Evolutionary conservation across 2,888 invertebrate species (phyloP).

Genomic region (Allophyes oxyacanthae): DNA sequence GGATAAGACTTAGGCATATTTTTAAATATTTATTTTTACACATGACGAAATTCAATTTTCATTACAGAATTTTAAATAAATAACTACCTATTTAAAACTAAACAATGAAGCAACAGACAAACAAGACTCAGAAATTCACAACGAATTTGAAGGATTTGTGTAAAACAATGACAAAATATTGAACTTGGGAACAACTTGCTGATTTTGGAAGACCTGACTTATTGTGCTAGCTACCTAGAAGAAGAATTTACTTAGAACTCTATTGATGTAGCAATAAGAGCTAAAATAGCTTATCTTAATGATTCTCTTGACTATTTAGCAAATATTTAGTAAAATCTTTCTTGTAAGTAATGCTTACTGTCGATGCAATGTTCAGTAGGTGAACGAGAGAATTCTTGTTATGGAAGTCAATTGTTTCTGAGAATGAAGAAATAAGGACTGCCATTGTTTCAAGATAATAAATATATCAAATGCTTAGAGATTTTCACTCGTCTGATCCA

Average conservation of each 20-base stretch:
- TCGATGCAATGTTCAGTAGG: slow-evolving; percentile 2
- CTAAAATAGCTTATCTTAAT: not conserved
- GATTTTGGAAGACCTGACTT: slow-evolving; percentile 8
- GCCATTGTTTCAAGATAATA: too few species aligned
- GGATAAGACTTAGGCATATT: too few species aligned
- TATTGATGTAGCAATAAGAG: not conserved
- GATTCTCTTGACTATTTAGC: not conserved
- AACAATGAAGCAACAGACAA: slow-evolving; percentile 4
- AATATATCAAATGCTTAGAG: too few species aligned
- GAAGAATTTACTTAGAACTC: not conserved
- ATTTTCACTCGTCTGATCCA: too few species aligned
- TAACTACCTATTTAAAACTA: not conserved
- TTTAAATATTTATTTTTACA: too few species aligned
- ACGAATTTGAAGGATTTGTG: slow-evolving; percentile 22
- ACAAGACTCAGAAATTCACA: not conserved
- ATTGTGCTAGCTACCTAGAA: slow-evolving; percentile 12
- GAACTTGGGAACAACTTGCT: slow-evolving; percentile 21
- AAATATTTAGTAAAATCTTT: slow-evolving; percentile 11
- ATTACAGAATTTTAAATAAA: not conserved
- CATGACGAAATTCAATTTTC: too few species aligned
- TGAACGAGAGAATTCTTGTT: too few species aligned
- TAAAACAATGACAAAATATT: slow-evolving; percentile 19
- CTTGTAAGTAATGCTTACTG: not conserved
- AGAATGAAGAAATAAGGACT: not conserved
- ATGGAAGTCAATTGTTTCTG: not conserved